Evolutionary conservation across 1,140 invertebrate genomes (phyloP).

Genomic region (Drosophila prosaltans): DNA sequence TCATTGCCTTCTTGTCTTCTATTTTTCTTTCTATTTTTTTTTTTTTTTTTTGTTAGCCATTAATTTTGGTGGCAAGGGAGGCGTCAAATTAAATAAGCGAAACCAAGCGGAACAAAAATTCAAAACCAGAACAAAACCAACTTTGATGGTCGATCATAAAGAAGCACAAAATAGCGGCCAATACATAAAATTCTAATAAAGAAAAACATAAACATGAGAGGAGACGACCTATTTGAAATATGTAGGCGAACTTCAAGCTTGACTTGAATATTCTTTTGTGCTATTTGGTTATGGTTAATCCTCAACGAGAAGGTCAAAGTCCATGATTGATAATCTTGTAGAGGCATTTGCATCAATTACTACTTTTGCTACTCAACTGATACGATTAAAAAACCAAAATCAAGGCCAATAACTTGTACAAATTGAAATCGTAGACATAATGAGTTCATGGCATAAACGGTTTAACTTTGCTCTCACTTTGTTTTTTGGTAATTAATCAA

Average conservation of each 20-base stretch:
- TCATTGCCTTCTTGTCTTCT: not conserved
- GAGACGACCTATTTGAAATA: no score
- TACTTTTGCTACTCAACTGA: no score
- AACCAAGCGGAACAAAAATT: not conserved
- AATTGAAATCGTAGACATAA: no score
- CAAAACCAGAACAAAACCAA: not conserved
- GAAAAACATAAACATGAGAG: not conserved
- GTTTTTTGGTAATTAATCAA: not conserved
- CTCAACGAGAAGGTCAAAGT: not conserved
- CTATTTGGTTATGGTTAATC: not conserved
- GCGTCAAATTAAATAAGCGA: constrained; percentile 32
- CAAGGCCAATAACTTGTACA: no score
- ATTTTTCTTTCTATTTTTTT: not conserved
- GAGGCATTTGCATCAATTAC: no score
- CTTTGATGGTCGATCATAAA: constrained; percentile 6
- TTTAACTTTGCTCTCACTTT: not conserved
- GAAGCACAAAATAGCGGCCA: not conserved
- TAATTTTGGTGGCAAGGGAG: constrained; percentile 21
- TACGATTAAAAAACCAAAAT: no score
- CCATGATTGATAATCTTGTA: no score
- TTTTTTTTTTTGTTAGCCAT: constrained; percentile 11
- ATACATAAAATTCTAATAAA: not conserved
- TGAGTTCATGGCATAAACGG: no score
- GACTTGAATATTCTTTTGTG: no score
- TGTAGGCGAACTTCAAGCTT: no score